Percentiles rank a stretch among this genome's conserved stretches.
These are phyloP conservation scores for Penaeus japonicus DNA, from an alignment of 1,140 invertebrate species.

Conservation along the genomic window DNA sequence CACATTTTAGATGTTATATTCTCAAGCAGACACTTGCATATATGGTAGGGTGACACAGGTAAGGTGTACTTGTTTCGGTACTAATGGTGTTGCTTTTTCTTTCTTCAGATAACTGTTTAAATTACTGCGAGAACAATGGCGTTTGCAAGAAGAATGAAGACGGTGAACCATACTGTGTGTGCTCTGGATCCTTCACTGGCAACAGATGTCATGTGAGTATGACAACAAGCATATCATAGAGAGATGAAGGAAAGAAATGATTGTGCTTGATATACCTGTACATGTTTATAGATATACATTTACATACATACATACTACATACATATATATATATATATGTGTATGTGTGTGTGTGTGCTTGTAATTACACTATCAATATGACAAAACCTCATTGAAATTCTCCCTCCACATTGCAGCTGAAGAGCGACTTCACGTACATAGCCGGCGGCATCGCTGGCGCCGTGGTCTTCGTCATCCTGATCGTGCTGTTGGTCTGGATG, in stretches of 20 bases:
- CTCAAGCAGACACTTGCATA: too few relatives aligned
- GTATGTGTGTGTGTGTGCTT: too few relatives aligned
- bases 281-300: too few relatives aligned
- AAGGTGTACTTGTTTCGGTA: neutral
- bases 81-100: conserved; percentile 48
- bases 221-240: neutral
- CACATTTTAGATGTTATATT: conserved; percentile 2
- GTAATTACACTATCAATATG: too few relatives aligned
- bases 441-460: conserved; percentile 90
- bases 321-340: too few relatives aligned
- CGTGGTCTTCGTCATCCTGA: conserved; percentile 89
- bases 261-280: neutral
- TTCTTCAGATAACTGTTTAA: conserved; percentile 80
- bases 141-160: conserved; percentile 79
- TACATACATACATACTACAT: neutral
- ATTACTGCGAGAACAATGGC: conserved; percentile 91
- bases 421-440: conserved; percentile 93
- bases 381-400: too few relatives aligned
- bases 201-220: conserved; percentile 37
- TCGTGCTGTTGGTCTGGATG: conserved; percentile 95
- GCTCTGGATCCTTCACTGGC: conserved; percentile 45
- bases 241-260: neutral
- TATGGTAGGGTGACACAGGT: too few relatives aligned
- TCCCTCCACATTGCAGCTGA: conserved; percentile 82
- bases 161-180: conserved; percentile 68